Percentiles rank a stretch among this genome's conserved stretches.
Conservation (phyloP, 2,888 invertebrate genomes). For the Eulithis prunata region DNA sequence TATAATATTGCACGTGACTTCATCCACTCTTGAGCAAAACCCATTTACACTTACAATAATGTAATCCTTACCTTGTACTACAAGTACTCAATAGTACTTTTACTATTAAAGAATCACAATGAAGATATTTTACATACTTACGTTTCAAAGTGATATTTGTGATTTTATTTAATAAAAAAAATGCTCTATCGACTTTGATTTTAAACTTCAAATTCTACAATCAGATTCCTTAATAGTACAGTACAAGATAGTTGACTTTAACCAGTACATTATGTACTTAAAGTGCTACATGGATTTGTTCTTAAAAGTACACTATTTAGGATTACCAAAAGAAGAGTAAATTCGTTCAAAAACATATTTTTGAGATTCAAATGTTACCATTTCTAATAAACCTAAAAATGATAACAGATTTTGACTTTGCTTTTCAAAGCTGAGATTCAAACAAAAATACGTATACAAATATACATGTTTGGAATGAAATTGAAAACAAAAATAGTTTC, state of each 20-base stretch:
- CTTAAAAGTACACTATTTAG: background rate
- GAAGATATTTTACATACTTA: too few species aligned
- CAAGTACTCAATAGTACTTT: slow-evolving; percentile 2
- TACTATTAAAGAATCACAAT: too few species aligned
- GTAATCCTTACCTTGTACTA: slow-evolving; percentile 23
- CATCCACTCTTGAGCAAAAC: slow-evolving; percentile 75
- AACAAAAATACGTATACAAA: background rate
- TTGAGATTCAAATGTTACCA: slow-evolving; percentile 13
- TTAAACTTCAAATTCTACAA: too few species aligned
- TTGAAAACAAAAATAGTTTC: too few species aligned
- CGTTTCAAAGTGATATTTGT: too few species aligned
- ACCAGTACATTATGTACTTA: too few species aligned
- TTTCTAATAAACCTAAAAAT: slow-evolving; percentile 8
- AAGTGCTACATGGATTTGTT: too few species aligned
- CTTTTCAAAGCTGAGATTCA: background rate
- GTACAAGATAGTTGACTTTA: too few species aligned
- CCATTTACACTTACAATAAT: slow-evolving; percentile 73
- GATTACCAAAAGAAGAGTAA: background rate
- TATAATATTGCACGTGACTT: slow-evolving; percentile 82
- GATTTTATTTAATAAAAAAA: too few species aligned
- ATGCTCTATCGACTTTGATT: too few species aligned
- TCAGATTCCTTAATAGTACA: too few species aligned
- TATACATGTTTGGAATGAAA: too few species aligned
- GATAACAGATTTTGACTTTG: background rate
- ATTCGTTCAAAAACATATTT: background rate